Evolutionary conservation across 2,797 vertebrate species (phyloP).

Genomic region (Tenualosa thibaudeaui): DNA sequence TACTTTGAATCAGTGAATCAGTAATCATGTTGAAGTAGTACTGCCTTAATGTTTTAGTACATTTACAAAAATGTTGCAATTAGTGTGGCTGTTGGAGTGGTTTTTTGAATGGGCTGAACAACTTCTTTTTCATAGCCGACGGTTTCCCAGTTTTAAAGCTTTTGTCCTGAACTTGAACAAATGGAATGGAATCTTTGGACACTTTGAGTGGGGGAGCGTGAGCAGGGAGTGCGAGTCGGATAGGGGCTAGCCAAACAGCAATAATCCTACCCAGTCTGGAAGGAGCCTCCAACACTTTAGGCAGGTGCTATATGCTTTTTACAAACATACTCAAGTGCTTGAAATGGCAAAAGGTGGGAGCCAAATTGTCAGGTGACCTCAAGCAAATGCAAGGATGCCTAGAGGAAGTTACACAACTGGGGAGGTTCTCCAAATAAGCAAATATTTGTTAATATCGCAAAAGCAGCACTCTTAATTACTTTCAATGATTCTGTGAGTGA

Average conservation of each 20-base stretch:
- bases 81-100: neutral
- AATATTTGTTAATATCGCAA: neutral
- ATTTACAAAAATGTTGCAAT: conserved; percentile 21
- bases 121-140: neutral
- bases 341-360: neutral
- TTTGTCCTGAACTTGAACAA: conserved; percentile 61
- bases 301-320: conserved; percentile 71
- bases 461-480: neutral
- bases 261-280: conserved; percentile 74
- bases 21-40: conserved; percentile 61
- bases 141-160: conserved; percentile 29
- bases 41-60: conserved; percentile 70
- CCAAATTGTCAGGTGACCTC: neutral
- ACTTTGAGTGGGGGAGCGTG: conserved; percentile 32
- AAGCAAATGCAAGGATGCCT: neutral
- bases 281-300: conserved; percentile 62
- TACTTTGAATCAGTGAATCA: conserved; percentile 45
- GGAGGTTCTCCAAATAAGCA: neutral
- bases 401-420: neutral
- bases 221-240: conserved; percentile 32
- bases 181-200: conserved; percentile 53
- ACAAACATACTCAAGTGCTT: conserved; percentile 19
- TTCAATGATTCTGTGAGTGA: neutral
- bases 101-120: neutral
- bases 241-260: conserved; percentile 71